Evolutionary conservation across 2,888 invertebrate species (phyloP).

Genomic region (Sarcophaga carnaria): DNA sequence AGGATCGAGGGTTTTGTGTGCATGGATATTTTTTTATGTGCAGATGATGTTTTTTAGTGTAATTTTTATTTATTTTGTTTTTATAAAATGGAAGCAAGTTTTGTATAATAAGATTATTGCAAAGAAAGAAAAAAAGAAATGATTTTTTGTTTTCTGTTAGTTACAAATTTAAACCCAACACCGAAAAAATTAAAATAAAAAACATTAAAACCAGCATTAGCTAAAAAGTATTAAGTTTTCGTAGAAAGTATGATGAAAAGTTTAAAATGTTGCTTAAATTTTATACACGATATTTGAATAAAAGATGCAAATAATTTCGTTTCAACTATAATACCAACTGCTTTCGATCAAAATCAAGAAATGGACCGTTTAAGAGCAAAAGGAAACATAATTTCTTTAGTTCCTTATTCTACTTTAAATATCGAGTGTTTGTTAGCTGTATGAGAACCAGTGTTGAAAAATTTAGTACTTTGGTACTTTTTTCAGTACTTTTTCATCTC

Average conservation of each 20-base stretch:
- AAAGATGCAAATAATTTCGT: too few relatives aligned
- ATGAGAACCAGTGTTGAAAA: too few relatives aligned
- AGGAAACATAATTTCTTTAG: too few relatives aligned
- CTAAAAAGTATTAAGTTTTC: conserved; percentile 18
- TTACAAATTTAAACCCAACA: conserved; percentile 74
- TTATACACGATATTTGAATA: not conserved
- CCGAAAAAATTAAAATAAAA: conserved; percentile 61
- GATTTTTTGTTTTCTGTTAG: conserved; percentile 73
- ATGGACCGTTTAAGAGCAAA: too few relatives aligned
- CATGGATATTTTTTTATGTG: conserved; percentile 49
- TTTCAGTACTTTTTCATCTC: too few relatives aligned
- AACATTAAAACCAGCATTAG: conserved; percentile 24
- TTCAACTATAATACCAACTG: too few relatives aligned
- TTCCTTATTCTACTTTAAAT: too few relatives aligned
- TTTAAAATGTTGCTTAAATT: conserved; percentile 42
- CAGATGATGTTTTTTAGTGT: conserved; percentile 57
- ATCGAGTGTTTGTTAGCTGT: too few relatives aligned
- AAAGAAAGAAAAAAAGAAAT: conserved; percentile 71
- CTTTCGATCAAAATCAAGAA: too few relatives aligned
- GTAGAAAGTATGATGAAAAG: conserved; percentile 39
- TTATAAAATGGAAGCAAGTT: conserved; percentile 70
- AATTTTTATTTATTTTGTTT: conserved; percentile 65
- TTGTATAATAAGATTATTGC: conserved; percentile 66
- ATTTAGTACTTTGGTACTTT: too few relatives aligned
- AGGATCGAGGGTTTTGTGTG: conserved; percentile 27